A percentile compares a stretch with the other conserved stretches of the same genome.
phyloP scores from a whole-genome alignment of 2,797 vertebrate species.

The Danionella dracula region DNA sequence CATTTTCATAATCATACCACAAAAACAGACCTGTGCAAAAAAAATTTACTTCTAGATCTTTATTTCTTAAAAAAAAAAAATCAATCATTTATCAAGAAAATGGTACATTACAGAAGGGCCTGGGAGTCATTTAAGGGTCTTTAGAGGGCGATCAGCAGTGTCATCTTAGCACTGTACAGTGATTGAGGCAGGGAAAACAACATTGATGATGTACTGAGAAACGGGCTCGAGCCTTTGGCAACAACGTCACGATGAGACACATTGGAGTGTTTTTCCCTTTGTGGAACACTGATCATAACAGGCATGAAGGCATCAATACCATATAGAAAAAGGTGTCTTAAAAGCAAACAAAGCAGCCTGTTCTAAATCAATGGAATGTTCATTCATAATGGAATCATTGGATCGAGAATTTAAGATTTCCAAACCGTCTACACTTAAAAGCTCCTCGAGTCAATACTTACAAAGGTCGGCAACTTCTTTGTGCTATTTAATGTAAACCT shows the following conservation, averaged over 20 bases:
- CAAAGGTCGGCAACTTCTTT: constrained; percentile 31
- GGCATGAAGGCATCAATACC: constrained; percentile 14
- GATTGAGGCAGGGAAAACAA: not conserved
- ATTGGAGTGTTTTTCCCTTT: not conserved
- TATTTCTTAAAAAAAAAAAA: constrained; percentile 75
- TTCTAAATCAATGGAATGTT: constrained; percentile 35
- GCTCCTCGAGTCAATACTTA: constrained; percentile 28
- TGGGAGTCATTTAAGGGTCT: constrained; percentile 27
- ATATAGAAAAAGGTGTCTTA: constrained; percentile 6
- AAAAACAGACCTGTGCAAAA: no score
- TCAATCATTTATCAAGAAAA: constrained; percentile 66
- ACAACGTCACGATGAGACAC: constrained; percentile 30
- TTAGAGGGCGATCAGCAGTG: not conserved
- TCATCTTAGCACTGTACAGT: constrained; percentile 2
- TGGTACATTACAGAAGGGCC: constrained; percentile 54
- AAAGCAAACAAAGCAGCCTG: constrained; percentile 16
- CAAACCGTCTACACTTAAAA: constrained; percentile 12
- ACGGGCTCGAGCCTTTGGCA: constrained; percentile 53
- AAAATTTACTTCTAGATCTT: constrained; percentile 65
- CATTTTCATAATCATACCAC: no score
- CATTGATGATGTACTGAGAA: constrained; percentile 21
- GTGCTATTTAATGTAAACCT: constrained; percentile 57
- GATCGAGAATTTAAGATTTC: constrained; percentile 39
- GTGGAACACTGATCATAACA: constrained; percentile 3
- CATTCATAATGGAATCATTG: constrained; percentile 13